Evolutionary conservation across 2,888 invertebrate genomes (phyloP), one percentile per base, ranked within the genome.

Genomic region (Tillus elongatus): DNA sequence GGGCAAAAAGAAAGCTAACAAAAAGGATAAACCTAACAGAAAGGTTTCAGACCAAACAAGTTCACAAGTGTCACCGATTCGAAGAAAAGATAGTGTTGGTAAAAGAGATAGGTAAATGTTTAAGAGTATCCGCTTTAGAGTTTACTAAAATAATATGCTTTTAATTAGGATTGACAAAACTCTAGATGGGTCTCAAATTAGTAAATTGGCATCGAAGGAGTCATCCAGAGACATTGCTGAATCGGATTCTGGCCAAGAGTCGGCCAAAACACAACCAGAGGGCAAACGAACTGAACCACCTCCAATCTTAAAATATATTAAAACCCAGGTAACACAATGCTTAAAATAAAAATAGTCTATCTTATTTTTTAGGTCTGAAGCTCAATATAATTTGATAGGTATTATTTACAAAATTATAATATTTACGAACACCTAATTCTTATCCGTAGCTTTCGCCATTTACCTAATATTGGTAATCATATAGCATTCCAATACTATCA

Each of bases 11-110:
- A 58, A 64, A 34, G 58, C 63, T 35, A 58, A 54, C 8, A 74
- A 73, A 39, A 74, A 72, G 45, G 72, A 74, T 8, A 73, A 73
- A 49, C 76, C 72, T 42, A 72, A 69, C 46, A 66, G 87, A 6
- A 88, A 88, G 57, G 74, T 85, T 1, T 87, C 87, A 0, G 87
- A 88, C 55, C 86, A 86, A 57, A 76, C 79, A 19, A 84, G 83
- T 60, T 81, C 78, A 0, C 80, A 81, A 53, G 77, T 83, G 0
- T 87, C 87, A 0, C 86, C 87, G 0, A 78, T 83, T 0, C 72
- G 79, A 46, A 70, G 86, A 26, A 84, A 87, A 54, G 86, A 87
- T 54, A 84, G 83, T 55, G 68, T 82, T 16, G 77, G 78, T 0
- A 75, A 74, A 46, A 77, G 75, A 47, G 79, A 79, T 57, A 77